Evolutionary conservation across 2,888 invertebrate species (phyloP).

Genomic region (Aphodius granarius): DNA sequence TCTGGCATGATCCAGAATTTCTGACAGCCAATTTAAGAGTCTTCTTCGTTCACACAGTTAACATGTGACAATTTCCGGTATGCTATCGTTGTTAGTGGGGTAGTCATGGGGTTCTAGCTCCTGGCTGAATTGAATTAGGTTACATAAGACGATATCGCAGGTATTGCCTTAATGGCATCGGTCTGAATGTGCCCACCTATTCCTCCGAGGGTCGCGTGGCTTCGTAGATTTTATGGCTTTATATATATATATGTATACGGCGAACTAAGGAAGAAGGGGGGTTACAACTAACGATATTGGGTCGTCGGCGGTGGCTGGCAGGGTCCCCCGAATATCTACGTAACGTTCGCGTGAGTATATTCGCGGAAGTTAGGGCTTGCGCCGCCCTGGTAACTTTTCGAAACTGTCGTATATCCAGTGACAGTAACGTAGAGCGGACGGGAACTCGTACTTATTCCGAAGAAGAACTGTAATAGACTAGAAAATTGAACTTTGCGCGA

Average conservation of each 20-base stretch:
- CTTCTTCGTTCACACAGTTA: too few species aligned
- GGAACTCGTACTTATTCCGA: slow-evolving; percentile 10
- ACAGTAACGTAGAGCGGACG: slow-evolving; percentile 14
- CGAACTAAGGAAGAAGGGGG: too few species aligned
- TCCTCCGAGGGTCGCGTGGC: neutral
- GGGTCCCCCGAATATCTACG: neutral
- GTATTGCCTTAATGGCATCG: neutral
- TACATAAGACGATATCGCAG: neutral
- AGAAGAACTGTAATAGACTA: slow-evolving; percentile 15
- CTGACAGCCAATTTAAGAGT: too few species aligned
- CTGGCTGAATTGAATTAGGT: neutral
- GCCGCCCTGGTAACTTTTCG: neutral
- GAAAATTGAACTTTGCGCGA: slow-evolving; percentile 20
- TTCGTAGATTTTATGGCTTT: neutral
- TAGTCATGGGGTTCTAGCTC: neutral
- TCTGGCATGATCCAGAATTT: too few species aligned
- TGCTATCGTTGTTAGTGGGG: too few species aligned
- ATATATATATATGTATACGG: neutral
- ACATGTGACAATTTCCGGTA: too few species aligned
- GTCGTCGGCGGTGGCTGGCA: neutral
- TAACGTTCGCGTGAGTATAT: slow-evolving; percentile 2
- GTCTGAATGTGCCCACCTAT: neutral
- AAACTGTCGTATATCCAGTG: slow-evolving; percentile 21
- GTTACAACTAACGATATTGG: neutral
- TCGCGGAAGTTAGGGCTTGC: neutral